Percentiles rank a stretch among this genome's conserved stretches.
phyloP scores from a whole-genome alignment of 2,888 invertebrate genomes.

The Epirrhoe alternata region DNA sequence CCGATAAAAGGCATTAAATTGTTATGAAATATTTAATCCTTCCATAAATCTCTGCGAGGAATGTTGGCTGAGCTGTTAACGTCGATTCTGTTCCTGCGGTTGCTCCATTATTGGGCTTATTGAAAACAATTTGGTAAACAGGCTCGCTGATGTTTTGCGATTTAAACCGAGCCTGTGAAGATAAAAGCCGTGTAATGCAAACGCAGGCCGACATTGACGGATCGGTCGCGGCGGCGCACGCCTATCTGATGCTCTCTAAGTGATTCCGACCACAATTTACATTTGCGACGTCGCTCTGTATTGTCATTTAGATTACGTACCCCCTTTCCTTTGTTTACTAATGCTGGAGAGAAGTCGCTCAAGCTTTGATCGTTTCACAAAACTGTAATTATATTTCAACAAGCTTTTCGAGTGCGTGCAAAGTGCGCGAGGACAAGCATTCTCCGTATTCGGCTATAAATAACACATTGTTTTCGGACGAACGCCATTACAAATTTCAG shows the following conservation, averaged over 20 bases:
- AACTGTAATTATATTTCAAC: slow-evolving; percentile 24
- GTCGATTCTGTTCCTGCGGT: slow-evolving; percentile 62
- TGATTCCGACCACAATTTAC: slow-evolving; percentile 81
- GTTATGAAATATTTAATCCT: slow-evolving; percentile 73
- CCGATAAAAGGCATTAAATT: slow-evolving; percentile 76
- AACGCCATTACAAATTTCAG: slow-evolving; percentile 82
- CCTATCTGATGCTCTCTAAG: slow-evolving; percentile 83
- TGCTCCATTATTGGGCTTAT: slow-evolving; percentile 79
- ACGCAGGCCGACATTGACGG: slow-evolving; percentile 82
- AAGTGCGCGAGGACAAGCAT: slow-evolving; percentile 17
- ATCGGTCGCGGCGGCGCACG: slow-evolving; percentile 79
- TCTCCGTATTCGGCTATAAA: slow-evolving; percentile 67
- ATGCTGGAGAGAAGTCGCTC: slow-evolving; percentile 32
- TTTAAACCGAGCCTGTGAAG: slow-evolving; percentile 75
- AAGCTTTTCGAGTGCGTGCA: not conserved
- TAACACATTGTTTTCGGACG: slow-evolving; percentile 82
- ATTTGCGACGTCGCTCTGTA: slow-evolving; percentile 77
- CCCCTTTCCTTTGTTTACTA: slow-evolving; percentile 67
- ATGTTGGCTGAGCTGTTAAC: slow-evolving; percentile 65
- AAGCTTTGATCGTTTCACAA: slow-evolving; percentile 28
- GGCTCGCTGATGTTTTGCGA: slow-evolving; percentile 78
- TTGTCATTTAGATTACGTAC: slow-evolving; percentile 70
- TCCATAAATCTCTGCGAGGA: slow-evolving; percentile 65
- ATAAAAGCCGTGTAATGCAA: slow-evolving; percentile 84
- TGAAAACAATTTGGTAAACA: slow-evolving; percentile 84